Percentiles rank a stretch among this genome's conserved stretches.
These are phyloP conservation scores for Buphagus erythrorhynchus DNA, from an alignment of 2,797 vertebrate species.

Conservation along the genomic window DNA sequence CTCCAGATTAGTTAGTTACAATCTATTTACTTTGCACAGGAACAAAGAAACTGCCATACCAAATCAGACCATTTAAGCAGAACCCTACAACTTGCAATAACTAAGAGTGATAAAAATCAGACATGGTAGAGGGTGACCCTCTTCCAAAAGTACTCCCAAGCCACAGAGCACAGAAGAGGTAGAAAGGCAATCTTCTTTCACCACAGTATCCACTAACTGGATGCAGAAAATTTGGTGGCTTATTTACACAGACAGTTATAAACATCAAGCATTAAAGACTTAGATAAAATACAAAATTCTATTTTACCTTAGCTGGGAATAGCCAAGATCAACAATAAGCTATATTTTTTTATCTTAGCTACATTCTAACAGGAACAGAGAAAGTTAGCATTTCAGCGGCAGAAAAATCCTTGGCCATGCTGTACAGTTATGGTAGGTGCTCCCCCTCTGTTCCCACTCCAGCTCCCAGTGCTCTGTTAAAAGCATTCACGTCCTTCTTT, in stretches of 20 bases:
- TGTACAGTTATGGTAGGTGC: neutral
- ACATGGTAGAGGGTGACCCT: neutral
- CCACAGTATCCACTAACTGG: neutral
- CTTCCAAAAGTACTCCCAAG: neutral
- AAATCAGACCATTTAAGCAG: slow-evolving; percentile 56
- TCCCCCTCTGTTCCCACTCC: neutral
- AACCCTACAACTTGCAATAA: slow-evolving; percentile 48
- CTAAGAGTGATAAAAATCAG: slow-evolving; percentile 57
- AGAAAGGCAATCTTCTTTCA: neutral
- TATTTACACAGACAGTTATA: neutral
- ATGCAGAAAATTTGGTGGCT: neutral
- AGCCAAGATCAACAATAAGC: neutral
- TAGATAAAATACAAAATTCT: neutral
- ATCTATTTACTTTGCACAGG: slow-evolving; percentile 66
- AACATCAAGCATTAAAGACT: neutral
- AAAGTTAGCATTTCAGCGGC: neutral
- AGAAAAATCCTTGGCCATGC: neutral
- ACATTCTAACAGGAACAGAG: neutral
- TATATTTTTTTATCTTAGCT: neutral
- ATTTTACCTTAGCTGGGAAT: neutral
- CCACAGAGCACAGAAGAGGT: neutral
- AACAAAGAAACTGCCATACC: slow-evolving; percentile 70
- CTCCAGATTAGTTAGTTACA: slow-evolving; percentile 64
- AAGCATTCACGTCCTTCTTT: neutral
- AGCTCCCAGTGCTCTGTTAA: neutral